Evolutionary conservation across 2,797 vertebrate species (phyloP), one percentile per base, ranked within the genome.

Genomic region (Otolemur crassicaudatus): DNA sequence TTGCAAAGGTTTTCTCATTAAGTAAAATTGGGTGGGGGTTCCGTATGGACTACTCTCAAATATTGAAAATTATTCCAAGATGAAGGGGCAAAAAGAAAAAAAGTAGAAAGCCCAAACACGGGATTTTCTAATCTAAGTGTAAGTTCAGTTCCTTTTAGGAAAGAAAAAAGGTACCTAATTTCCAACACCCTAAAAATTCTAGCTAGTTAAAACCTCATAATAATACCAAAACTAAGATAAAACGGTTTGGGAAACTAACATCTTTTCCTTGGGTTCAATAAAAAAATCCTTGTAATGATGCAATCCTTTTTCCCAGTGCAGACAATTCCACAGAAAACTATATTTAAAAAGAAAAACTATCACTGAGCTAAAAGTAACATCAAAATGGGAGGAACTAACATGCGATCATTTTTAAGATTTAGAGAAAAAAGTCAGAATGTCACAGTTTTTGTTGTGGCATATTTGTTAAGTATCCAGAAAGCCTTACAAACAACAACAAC

Each of bases 341-440:
- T 96, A 17, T 87, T 77, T 65, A 61, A 84, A 58, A 97, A 96
- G 65, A 94, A 93, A 94, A 87, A 88, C 91, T 40, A 95, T 65
- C 75, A 76, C 75, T 95, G 46, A 95, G 10, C 82, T 90, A 95
- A 96, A 61, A 87, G 92, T 76, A 94, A 85, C 40, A 83, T 37
- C 17, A 92, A 94, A 86, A 43, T 22, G 40, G 49, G 27, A 96
- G 34, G 7, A 72, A 88, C 29, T 86, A 85, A 77, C 43, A 83
- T 79, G 22, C 46, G 92, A 46, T 90, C n/a, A 12, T 65, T 91
- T 84, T 56, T 96, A 67, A 19, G 56, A 93, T 70, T 82, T 77
- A 84, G 23, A 72, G 6, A 2, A 53, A 60, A 93, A 90, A 85
- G 16, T 70, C 46, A 90, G 22, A 82, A 60, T 94, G 85, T 86